Percentiles rank a stretch among this genome's conserved stretches.
These are phyloP conservation scores for Luperina nickerlii DNA, from an alignment of 2,888 invertebrate species.

Conservation along the genomic window DNA sequence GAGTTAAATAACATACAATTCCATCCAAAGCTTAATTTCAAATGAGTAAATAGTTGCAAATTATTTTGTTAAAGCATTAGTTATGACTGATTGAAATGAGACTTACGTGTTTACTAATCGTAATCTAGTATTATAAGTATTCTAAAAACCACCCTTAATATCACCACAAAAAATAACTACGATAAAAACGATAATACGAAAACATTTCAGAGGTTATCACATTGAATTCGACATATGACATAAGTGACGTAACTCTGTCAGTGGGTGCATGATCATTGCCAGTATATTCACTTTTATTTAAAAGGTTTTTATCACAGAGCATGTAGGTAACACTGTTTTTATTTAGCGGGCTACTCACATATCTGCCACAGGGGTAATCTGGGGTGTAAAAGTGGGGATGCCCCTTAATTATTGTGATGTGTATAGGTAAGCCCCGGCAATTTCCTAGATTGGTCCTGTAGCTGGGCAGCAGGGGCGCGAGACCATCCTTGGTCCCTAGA, in stretches of 20 bases:
- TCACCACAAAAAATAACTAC: slow-evolving; percentile 51
- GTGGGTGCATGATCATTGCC: slow-evolving; percentile 27
- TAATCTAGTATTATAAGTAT: slow-evolving; percentile 47
- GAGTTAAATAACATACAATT: slow-evolving; percentile 41
- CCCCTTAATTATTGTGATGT: no score
- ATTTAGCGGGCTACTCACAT: no score
- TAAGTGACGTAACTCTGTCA: slow-evolving; percentile 62
- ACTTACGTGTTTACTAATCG: slow-evolving; percentile 56
- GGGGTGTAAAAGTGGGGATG: no score
- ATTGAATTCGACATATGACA: slow-evolving; percentile 48
- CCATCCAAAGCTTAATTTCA: slow-evolving; percentile 22
- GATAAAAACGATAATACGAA: slow-evolving; percentile 65
- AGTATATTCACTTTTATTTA: neutral
- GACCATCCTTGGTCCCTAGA: no score
- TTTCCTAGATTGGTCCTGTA: no score
- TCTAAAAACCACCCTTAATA: slow-evolving; percentile 53
- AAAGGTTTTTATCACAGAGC: no score
- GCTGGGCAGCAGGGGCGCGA: no score
- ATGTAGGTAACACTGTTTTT: no score
- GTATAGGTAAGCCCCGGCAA: no score
- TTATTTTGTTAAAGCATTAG: slow-evolving; percentile 1
- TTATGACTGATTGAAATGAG: slow-evolving; percentile 21
- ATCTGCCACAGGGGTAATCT: no score
- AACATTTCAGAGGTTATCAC: slow-evolving; percentile 80
- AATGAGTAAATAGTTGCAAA: slow-evolving; percentile 39